Percentiles rank a stretch among this genome's conserved stretches.
These are phyloP conservation scores for Cheilosia vulpina DNA, from an alignment of 2,888 invertebrate genomes.

Conservation along the genomic window DNA sequence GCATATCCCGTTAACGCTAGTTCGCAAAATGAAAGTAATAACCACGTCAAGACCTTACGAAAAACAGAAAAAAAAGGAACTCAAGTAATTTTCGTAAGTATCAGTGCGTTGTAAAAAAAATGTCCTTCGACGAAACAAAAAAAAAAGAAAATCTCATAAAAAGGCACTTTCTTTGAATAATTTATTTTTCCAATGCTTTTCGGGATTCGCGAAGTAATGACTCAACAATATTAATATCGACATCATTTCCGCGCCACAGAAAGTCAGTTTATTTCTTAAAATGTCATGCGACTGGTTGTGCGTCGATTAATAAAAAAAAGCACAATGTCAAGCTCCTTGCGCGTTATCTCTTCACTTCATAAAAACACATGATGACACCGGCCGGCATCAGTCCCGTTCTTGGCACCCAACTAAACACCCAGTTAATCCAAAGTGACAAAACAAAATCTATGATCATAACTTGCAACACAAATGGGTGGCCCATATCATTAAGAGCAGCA, in stretches of 20 bases:
- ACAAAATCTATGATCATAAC: constrained; percentile 65
- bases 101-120: background rate
- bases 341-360: constrained; percentile 32
- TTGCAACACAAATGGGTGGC: constrained; percentile 47
- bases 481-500: constrained; percentile 63
- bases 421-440: constrained; percentile 62
- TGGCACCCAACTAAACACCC: constrained; percentile 50
- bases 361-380: constrained; percentile 17
- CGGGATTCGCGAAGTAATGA: constrained; percentile 14
- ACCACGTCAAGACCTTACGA: background rate
- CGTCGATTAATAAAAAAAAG: background rate
- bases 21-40: background rate
- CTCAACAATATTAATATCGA: constrained; percentile 37
- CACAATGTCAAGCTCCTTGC: constrained; percentile 10
- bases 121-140: background rate
- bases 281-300: background rate
- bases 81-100: background rate
- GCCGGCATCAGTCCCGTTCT: background rate
- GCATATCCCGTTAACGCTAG: background rate
- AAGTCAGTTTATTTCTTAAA: constrained; percentile 11
- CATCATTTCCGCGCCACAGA: constrained; percentile 4
- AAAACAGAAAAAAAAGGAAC: background rate
- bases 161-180: constrained; percentile 1
- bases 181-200: background rate
- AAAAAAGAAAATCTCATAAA: constrained; percentile 4